A percentile compares a stretch with the other conserved stretches of the same genome.
Conservation (phyloP, 2,113 vertebrate species). For the Coptodon rendalli region DNA sequence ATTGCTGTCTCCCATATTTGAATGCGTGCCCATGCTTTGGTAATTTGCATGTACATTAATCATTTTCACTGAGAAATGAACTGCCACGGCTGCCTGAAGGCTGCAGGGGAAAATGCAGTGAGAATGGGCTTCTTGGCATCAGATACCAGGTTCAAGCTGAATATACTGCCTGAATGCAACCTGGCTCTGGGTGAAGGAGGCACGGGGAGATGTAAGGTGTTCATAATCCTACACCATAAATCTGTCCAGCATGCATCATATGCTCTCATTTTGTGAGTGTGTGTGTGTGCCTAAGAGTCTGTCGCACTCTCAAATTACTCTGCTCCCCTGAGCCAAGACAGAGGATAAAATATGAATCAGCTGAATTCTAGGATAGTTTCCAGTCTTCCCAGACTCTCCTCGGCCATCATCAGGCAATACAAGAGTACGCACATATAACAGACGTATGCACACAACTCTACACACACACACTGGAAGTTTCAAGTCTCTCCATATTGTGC, state of each 20-base stretch:
- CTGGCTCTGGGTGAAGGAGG: conserved; percentile 46
- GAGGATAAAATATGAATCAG: conserved; percentile 69
- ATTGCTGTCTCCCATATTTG: conserved; percentile 63
- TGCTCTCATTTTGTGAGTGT: conserved; percentile 46
- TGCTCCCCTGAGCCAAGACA: conserved; percentile 58
- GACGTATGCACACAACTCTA: background rate
- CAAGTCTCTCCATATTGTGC: conserved; percentile 18
- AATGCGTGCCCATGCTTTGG: conserved; percentile 61
- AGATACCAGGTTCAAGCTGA: conserved; percentile 47
- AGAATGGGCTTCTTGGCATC: conserved; percentile 54
- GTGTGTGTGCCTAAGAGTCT: conserved; percentile 2
- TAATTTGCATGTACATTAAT: conserved; percentile 71
- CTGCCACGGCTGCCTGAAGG: conserved; percentile 55
- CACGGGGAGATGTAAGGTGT: conserved; percentile 58
- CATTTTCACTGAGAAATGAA: conserved; percentile 66
- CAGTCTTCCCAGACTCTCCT: conserved; percentile 45
- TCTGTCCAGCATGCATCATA: conserved; percentile 63
- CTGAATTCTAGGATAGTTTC: conserved; percentile 63
- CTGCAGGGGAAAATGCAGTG: conserved; percentile 23
- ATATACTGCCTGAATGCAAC: conserved; percentile 58
- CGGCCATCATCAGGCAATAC: conserved; percentile 20
- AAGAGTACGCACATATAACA: background rate
- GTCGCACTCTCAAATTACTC: conserved; percentile 60
- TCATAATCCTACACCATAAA: conserved; percentile 63
- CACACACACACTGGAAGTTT: conserved; percentile 26